phyloP scores from a whole-genome alignment of 1,140 invertebrate species.

The Procambarus clarkii region DNA sequence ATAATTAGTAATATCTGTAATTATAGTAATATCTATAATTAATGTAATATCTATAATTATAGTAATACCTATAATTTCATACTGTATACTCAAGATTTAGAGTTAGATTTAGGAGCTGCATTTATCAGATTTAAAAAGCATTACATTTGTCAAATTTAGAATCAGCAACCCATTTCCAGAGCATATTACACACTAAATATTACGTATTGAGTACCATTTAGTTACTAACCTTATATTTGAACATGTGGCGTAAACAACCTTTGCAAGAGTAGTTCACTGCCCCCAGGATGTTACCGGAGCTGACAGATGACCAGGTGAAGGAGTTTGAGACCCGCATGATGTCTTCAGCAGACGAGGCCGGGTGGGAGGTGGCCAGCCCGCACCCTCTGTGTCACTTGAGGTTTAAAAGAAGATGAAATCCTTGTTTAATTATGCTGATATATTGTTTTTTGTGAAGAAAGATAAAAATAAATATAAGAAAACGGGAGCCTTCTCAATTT shows the following conservation, averaged over 20 bases:
- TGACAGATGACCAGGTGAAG: conserved; percentile 58
- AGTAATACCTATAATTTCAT: too few relatives aligned
- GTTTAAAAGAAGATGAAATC: conserved; percentile 28
- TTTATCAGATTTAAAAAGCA: background rate
- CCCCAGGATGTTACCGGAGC: conserved; percentile 58
- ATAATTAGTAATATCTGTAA: too few relatives aligned
- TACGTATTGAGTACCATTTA: background rate
- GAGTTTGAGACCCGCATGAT: conserved; percentile 43
- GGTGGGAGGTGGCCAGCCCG: conserved; percentile 6
- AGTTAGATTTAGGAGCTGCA: too few relatives aligned
- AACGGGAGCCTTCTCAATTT: too few relatives aligned
- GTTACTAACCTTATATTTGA: background rate
- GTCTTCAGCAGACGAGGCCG: conserved; percentile 19
- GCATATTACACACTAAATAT: too few relatives aligned
- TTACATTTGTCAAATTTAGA: too few relatives aligned
- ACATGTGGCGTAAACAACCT: background rate
- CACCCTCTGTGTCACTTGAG: conserved; percentile 46
- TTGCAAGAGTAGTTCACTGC: background rate
- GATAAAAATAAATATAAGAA: too few relatives aligned
- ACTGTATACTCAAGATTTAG: too few relatives aligned
- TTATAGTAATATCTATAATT: background rate
- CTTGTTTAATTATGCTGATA: background rate
- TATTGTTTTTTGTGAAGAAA: background rate
- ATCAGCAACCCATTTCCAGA: too few relatives aligned
- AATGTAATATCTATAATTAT: background rate